These are phyloP conservation scores for Poeciliopsis paucimaculata DNA, from an alignment of 2,797 vertebrate genomes.

Conservation along the genomic window DNA sequence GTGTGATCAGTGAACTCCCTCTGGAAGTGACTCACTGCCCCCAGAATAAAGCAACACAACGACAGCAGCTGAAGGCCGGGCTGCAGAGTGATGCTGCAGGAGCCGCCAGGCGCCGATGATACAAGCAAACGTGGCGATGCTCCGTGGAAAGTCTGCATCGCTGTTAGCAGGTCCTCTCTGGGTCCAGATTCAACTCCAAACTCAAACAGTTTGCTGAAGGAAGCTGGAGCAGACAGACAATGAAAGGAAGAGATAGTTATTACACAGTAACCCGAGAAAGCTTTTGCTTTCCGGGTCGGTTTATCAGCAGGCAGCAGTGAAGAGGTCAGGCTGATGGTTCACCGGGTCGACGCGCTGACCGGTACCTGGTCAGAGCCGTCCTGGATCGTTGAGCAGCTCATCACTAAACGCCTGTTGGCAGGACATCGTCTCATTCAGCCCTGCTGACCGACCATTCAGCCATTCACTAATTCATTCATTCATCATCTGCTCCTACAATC, in stretches of 20 bases:
- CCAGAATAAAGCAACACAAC: conserved; percentile 42
- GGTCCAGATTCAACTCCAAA: background rate
- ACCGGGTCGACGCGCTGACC: no score
- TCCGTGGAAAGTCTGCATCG: conserved; percentile 35
- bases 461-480: no score
- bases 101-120: background rate
- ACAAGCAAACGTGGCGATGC: background rate
- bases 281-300: background rate
- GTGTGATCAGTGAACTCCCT: conserved; percentile 45
- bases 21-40: conserved; percentile 49
- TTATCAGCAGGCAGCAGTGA: conserved; percentile 23
- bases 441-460: no score
- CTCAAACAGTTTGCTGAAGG: conserved; percentile 7
- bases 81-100: background rate
- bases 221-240: conserved; percentile 38
- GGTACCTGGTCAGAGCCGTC: no score
- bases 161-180: conserved; percentile 6
- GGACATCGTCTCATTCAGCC: no score
- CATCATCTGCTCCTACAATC: no score
- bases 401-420: no score
- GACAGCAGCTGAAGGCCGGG: conserved; percentile 10
- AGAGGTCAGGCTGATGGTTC: background rate
- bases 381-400: no score
- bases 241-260: conserved; percentile 56
- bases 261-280: conserved; percentile 12